phyloP scores from a whole-genome alignment of 2,113 vertebrate genomes.

The Himantopus leucocephalus region DNA sequence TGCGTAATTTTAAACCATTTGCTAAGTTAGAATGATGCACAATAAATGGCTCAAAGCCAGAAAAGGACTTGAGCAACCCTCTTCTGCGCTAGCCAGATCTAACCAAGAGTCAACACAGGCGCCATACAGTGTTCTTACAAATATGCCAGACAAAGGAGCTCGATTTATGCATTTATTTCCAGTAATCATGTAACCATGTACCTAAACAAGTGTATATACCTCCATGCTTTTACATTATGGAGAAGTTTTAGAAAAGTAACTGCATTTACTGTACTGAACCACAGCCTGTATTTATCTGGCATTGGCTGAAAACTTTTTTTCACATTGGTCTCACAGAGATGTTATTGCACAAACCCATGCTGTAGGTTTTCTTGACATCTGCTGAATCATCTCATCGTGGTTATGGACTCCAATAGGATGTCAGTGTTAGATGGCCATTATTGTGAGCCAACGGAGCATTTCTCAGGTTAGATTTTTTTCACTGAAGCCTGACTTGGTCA shows the following conservation, averaged over 20 bases:
- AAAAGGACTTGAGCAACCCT: not conserved
- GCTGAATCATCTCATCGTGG: not conserved
- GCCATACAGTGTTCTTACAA: not conserved
- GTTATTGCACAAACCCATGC: not conserved
- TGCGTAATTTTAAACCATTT: not conserved
- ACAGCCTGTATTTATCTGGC: not conserved
- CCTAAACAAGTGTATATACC: not conserved
- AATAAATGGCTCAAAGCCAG: not conserved
- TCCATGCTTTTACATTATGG: accelerated
- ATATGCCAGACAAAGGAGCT: not conserved
- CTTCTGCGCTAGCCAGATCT: not conserved
- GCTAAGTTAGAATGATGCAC: not conserved
- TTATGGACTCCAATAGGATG: not conserved
- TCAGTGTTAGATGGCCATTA: not conserved
- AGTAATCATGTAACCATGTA: not conserved
- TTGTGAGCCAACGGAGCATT: not conserved
- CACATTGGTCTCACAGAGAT: not conserved
- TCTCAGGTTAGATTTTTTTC: not conserved
- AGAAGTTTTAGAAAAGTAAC: not conserved
- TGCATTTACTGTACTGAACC: not conserved
- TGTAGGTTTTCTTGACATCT: not conserved
- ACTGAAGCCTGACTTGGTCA: not conserved
- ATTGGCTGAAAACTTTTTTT: not conserved
- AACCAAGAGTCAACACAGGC: not conserved
- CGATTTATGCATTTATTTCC: not conserved